Conservation (phyloP, 1,140 invertebrate species). For the Zaprionus nigranus region DNA sequence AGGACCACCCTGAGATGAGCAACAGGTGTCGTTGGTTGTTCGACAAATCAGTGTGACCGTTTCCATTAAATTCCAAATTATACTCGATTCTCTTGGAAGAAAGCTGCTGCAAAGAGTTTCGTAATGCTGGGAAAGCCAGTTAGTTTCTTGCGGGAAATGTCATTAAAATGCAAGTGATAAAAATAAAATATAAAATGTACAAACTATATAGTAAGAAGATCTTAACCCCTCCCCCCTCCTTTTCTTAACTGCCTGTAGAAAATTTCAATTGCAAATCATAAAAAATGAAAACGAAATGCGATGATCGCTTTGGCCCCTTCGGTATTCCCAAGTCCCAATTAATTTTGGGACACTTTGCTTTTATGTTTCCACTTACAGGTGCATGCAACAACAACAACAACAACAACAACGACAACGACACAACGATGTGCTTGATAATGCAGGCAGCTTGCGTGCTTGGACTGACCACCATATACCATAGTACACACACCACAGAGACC, state of each 20-base stretch:
- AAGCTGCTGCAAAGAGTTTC: neutral
- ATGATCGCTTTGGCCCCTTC: neutral
- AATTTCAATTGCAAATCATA: slow-evolving; percentile 5
- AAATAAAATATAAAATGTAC: neutral
- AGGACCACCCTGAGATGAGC: neutral
- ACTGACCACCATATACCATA: slow-evolving; percentile 2
- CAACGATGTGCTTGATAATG: slow-evolving; percentile 30
- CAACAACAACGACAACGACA: slow-evolving; percentile 4
- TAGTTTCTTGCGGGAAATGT: neutral
- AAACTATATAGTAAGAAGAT: neutral
- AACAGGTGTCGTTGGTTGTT: neutral
- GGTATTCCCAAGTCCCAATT: slow-evolving; percentile 5
- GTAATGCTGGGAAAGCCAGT: neutral
- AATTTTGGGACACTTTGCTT: slow-evolving; percentile 18
- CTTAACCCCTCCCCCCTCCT: neutral
- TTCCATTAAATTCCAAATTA: neutral
- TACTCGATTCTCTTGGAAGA: neutral
- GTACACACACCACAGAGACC: slow-evolving; percentile 1
- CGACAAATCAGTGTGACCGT: neutral
- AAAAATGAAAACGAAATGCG: neutral
- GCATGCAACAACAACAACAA: slow-evolving; percentile 18
- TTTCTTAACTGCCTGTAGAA: neutral
- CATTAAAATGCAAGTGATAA: neutral
- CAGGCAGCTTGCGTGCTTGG: slow-evolving; percentile 62
- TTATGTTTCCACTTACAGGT: slow-evolving; percentile 11